Evolutionary conservation across 2,888 invertebrate genomes (phyloP).

Genomic region (Ormia ochracea): DNA sequence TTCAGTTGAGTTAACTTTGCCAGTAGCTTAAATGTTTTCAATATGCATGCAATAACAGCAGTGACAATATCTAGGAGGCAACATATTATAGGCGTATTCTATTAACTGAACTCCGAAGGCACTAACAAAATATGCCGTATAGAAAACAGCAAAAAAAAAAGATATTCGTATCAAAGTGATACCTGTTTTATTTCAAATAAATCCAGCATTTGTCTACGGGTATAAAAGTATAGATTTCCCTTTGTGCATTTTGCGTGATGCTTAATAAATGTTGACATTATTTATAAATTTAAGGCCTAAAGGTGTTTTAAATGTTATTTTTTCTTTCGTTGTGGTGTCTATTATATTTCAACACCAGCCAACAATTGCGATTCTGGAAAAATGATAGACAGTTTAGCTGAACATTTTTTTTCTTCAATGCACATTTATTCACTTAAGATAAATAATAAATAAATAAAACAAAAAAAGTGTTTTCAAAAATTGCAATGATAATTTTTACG

Average conservation of each 20-base stretch:
- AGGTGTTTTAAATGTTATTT: conserved; percentile 17
- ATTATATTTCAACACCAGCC: conserved; percentile 32
- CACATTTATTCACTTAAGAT: conserved; percentile 20
- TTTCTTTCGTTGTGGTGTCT: conserved; percentile 3
- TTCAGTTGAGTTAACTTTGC: conserved; percentile 40
- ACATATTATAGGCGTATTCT: conserved; percentile 44
- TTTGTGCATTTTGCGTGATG: conserved; percentile 5
- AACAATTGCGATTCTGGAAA: conserved; percentile 46
- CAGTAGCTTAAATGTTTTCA: conserved; percentile 22
- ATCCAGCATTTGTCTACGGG: not conserved
- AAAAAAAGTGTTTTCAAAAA: conserved; percentile 6
- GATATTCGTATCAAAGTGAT: not conserved
- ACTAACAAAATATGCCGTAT: not conserved
- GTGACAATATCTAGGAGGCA: not conserved
- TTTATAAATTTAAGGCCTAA: conserved; percentile 32
- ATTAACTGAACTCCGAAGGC: conserved; percentile 21
- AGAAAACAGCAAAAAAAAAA: not conserved
- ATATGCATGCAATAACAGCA: not conserved
- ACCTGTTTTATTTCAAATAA: not conserved
- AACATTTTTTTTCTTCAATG: conserved; percentile 27
- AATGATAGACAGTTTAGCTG: not conserved
- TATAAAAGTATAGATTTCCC: not conserved
- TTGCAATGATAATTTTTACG: conserved; percentile 37
- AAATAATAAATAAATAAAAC: not conserved
- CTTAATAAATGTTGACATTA: conserved; percentile 42